Percentiles rank a stretch among this genome's conserved stretches.
These are phyloP conservation scores for Diarsia dahlii DNA, from an alignment of 2,888 invertebrate species.

Conservation along the genomic window DNA sequence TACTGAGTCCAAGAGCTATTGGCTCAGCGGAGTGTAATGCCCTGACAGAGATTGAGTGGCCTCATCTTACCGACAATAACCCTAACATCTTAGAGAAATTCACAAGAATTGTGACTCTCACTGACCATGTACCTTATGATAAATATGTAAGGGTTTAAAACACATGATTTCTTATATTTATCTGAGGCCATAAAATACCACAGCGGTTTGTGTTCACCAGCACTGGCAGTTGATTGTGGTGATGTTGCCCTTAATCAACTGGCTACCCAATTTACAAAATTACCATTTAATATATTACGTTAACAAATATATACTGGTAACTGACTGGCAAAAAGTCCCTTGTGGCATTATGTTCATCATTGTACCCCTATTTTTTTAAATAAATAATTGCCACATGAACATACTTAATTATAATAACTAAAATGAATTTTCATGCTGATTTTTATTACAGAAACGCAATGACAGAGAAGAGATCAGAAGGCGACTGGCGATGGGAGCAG, in stretches of 20 bases:
- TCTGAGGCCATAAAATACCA: background rate
- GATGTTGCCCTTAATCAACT: background rate
- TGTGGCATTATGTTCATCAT: background rate
- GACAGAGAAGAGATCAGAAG: conserved; percentile 98
- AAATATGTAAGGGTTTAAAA: conserved; percentile 74
- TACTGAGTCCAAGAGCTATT: conserved; percentile 90
- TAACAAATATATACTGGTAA: background rate
- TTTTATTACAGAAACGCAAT: conserved; percentile 93
- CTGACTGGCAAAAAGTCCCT: background rate
- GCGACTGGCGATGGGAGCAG: conserved; percentile 96
- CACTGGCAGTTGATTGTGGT: background rate
- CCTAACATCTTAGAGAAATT: conserved; percentile 88
- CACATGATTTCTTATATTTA: background rate
- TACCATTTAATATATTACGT: background rate
- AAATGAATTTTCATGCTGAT: background rate
- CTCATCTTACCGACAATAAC: conserved; percentile 86
- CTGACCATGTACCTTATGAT: conserved; percentile 72
- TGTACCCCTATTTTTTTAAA: background rate
- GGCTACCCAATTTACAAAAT: background rate
- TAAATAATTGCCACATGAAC: background rate
- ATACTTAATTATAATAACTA: background rate
- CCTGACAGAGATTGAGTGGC: conserved; percentile 90
- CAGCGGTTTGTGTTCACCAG: background rate
- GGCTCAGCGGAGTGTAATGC: conserved; percentile 83
- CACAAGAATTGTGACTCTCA: conserved; percentile 84